Conservation (phyloP, 2,888 invertebrate genomes). For the Lithosia quadra region DNA sequence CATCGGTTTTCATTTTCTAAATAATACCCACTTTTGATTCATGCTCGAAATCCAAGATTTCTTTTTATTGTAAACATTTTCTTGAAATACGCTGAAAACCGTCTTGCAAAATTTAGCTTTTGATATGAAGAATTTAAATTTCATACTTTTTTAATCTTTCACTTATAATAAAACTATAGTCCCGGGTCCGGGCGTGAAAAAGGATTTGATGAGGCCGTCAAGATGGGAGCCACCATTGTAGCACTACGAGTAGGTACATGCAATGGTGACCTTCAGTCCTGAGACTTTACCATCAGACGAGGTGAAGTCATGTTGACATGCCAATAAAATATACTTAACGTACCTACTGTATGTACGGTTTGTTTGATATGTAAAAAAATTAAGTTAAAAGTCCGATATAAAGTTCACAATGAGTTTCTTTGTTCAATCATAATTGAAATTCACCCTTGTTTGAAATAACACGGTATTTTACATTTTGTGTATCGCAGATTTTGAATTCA, state of each 20-base stretch:
- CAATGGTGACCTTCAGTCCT: no score
- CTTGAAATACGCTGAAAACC: conserved; percentile 12
- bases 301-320: no score
- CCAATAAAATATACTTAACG: no score
- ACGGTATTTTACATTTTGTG: not conserved
- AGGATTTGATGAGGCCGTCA: no score
- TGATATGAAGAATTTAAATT: conserved; percentile 8
- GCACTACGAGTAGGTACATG: no score
- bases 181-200: no score
- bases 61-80: conserved; percentile 25
- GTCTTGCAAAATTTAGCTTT: not conserved
- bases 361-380: not conserved
- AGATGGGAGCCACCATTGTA: no score
- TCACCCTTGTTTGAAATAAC: not conserved
- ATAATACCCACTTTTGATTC: conserved; percentile 14
- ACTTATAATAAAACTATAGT: not conserved
- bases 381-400: not conserved
- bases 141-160: conserved; percentile 1
- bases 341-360: not conserved
- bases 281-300: no score
- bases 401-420: not conserved
- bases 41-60: conserved; percentile 12
- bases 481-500: not conserved
- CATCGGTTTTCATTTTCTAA: conserved; percentile 21
- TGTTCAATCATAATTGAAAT: not conserved